These are phyloP conservation scores for Pogonus chalceus DNA, from an alignment of 1,140 invertebrate genomes.

Conservation along the genomic window DNA sequence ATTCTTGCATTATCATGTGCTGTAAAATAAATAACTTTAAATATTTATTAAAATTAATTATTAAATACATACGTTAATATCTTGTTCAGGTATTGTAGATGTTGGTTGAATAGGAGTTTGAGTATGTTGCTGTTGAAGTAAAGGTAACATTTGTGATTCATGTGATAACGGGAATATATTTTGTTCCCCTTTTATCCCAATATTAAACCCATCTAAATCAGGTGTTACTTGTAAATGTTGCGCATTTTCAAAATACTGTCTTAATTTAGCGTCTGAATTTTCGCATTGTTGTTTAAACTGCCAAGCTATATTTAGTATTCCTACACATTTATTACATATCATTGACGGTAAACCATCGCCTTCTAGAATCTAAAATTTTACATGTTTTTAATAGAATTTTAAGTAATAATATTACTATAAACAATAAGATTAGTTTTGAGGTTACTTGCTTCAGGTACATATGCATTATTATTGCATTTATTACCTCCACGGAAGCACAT, in stretches of 20 bases:
- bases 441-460: neutral
- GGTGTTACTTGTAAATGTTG: constrained; percentile 3
- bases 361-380: constrained; percentile 33
- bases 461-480: neutral
- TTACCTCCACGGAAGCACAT: constrained; percentile 20
- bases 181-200: constrained; percentile 10
- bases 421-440: neutral
- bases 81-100: neutral
- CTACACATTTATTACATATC: constrained; percentile 35
- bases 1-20: neutral
- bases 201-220: constrained; percentile 7
- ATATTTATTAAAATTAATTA: neutral
- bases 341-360: constrained; percentile 35
- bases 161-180: neutral
- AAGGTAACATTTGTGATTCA: neutral
- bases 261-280: constrained; percentile 31
- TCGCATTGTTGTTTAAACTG: constrained; percentile 38
- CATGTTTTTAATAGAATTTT: too few species aligned
- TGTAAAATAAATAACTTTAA: too few species aligned
- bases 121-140: neutral
- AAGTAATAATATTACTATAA: too few species aligned
- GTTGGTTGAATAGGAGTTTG: neutral
- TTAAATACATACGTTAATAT: neutral
- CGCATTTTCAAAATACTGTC: constrained; percentile 19
- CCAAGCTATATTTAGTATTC: constrained; percentile 33